Evolutionary conservation across 2,113 vertebrate genomes (phyloP), one percentile per base, ranked within the genome.

Genomic region (Galeopterus variegatus): DNA sequence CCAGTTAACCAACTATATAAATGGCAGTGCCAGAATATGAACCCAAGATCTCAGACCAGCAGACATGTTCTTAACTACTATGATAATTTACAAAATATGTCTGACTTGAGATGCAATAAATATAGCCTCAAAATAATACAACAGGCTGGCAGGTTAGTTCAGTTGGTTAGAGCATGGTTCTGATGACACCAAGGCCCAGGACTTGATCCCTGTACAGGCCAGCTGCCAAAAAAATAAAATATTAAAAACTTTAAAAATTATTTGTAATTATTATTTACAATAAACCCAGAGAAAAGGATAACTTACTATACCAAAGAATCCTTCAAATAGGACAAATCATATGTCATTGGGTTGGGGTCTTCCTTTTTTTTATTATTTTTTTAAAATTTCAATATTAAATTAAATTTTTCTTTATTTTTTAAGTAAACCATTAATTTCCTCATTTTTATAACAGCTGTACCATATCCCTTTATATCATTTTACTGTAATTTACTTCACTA

Each of bases 91-190:
- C 11, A 86, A 92, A 87, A 72, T 76, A 45, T 26, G 85, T 50
- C 90, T 92, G 36, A 85, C 45, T n/a, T 88, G 54, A 76, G 24
- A 85, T 65, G 86, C 8, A 93, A 69, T 60, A 91, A 90, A 33
- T 24, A 84, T 28, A 92, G 48, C 19, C 81, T 94, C 56, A 94
- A 89, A 82, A 82, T 60, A 31, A 23, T 45, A 58, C 50, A 91
- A 92, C n/a, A 93, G 81, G 88, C 92, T 7, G 41, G 41, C 41
- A 41, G 41, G 41, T 41, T 41, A 41, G 41, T 4, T 41, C 41
- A 41, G 41, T 41, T 41, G 41, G 41, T 41, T 41, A 41, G 41
- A 41, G 41, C 41, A 41, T 41, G 41, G 41, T 41, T 41, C 41
- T 41, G 41, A 41, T 41, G 4, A 41, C 41, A 41, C 41, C 41